Evolutionary conservation across 1,140 invertebrate genomes (phyloP).

Genomic region (Nylanderia fulva): DNA sequence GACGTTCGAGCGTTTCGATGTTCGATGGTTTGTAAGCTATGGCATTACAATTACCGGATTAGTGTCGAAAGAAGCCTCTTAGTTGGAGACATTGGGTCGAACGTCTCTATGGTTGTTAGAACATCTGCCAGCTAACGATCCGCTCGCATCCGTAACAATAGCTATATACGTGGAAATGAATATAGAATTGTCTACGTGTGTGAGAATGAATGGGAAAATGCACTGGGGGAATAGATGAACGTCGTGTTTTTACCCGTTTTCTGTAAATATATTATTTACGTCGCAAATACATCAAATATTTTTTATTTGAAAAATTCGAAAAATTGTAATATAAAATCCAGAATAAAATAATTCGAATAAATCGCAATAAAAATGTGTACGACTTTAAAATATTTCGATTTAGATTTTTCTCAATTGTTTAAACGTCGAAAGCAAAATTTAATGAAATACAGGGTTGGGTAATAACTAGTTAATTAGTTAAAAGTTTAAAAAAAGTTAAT

Average conservation of each 20-base stretch:
- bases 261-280: not conserved
- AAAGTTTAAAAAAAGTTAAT: too few relatives aligned
- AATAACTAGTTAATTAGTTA: too few relatives aligned
- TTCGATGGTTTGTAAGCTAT: slow-evolving; percentile 37
- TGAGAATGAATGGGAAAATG: not conserved
- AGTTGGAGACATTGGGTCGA: slow-evolving; percentile 50
- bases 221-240: not conserved
- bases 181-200: slow-evolving; percentile 11
- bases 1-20: slow-evolving; percentile 14
- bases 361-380: not conserved
- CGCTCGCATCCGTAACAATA: slow-evolving; percentile 37
- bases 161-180: slow-evolving; percentile 6
- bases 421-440: not conserved
- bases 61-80: slow-evolving; percentile 60
- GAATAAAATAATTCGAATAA: not conserved
- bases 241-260: not conserved
- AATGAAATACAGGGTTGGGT: too few relatives aligned
- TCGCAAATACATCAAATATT: not conserved
- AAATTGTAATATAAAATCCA: not conserved
- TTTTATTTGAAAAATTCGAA: not conserved
- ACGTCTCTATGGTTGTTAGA: slow-evolving; percentile 70
- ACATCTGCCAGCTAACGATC: slow-evolving; percentile 71
- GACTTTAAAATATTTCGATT: not conserved
- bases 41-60: slow-evolving; percentile 74
- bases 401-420: not conserved